These are phyloP conservation scores for Priocnemis perturbator DNA, from an alignment of 2,888 invertebrate species.

Conservation along the genomic window DNA sequence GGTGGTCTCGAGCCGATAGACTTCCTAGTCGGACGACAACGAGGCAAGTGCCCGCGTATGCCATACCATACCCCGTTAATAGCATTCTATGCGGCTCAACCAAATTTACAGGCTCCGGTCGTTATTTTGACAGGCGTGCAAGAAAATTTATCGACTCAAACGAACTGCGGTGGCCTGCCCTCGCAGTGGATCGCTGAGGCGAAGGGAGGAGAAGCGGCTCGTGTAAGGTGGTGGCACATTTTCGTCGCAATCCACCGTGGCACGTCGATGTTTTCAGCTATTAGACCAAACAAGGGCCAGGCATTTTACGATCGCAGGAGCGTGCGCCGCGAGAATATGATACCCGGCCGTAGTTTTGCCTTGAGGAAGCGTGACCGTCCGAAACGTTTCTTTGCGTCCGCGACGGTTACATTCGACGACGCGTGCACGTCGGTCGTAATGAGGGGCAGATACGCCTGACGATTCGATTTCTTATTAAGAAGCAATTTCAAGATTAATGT, in stretches of 20 bases:
- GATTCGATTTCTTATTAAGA: too few species aligned
- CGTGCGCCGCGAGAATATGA: too few species aligned
- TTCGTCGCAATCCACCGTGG: constrained; percentile 22
- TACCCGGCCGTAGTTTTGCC: too few species aligned
- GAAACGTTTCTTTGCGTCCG: too few species aligned
- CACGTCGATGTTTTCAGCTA: constrained; percentile 62
- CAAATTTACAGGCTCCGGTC: not conserved
- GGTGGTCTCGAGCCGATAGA: constrained; percentile 27
- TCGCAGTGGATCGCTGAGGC: constrained; percentile 10
- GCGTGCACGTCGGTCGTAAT: too few species aligned
- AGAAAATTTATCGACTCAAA: constrained; percentile 58
- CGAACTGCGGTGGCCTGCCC: too few species aligned
- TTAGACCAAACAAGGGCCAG: constrained; percentile 65
- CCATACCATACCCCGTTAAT: too few species aligned
- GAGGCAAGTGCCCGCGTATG: not conserved
- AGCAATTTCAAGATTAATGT: too few species aligned
- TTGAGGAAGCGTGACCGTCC: not conserved
- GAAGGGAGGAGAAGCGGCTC: constrained; percentile 7
- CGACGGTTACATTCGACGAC: too few species aligned
- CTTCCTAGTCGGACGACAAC: constrained; percentile 16
- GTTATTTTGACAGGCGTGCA: constrained; percentile 63
- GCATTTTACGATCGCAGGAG: constrained; percentile 3
- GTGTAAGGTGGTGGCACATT: constrained; percentile 33
- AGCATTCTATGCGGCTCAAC: constrained; percentile 37
- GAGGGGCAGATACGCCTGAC: too few species aligned